phyloP scores from a whole-genome alignment of 2,888 invertebrate species.

The Drosophila kokeensis region DNA sequence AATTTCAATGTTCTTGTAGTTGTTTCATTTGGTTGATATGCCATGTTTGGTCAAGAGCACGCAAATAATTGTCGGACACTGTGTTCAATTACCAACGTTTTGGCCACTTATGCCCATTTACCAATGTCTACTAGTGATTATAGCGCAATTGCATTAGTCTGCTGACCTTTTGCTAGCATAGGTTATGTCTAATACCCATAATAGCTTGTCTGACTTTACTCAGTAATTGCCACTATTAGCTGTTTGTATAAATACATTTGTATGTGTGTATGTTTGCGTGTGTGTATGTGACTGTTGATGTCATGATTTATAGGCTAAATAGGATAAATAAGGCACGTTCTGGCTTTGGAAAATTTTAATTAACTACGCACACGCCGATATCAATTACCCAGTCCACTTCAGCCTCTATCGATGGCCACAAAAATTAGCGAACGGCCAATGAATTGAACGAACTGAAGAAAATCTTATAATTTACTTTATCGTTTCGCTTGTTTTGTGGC shows the following conservation, averaged over 20 bases:
- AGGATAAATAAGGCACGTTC: constrained; percentile 46
- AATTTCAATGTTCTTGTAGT: constrained; percentile 32
- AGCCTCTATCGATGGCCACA: constrained; percentile 33
- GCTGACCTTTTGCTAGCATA: constrained; percentile 52
- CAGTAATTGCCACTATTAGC: constrained; percentile 65
- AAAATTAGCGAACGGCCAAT: constrained; percentile 49
- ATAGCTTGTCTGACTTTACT: constrained; percentile 59
- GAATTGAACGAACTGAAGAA: constrained; percentile 35
- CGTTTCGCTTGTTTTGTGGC: constrained; percentile 36
- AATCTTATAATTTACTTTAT: constrained; percentile 71
- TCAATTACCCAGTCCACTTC: constrained; percentile 62
- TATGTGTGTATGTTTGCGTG: not conserved
- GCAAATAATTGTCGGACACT: constrained; percentile 39
- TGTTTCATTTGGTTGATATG: constrained; percentile 61
- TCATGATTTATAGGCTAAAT: constrained; percentile 69
- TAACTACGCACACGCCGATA: constrained; percentile 60
- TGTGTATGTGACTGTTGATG: constrained; percentile 57
- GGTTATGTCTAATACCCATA: constrained; percentile 39
- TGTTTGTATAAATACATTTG: constrained; percentile 1
- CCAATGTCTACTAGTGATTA: constrained; percentile 45
- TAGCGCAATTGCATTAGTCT: constrained; percentile 34
- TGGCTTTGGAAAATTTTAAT: constrained; percentile 70
- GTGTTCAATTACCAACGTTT: constrained; percentile 25
- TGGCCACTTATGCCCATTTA: constrained; percentile 17
- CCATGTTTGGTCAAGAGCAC: constrained; percentile 9